Conservation (phyloP, 2,888 invertebrate genomes). For the Empis livida region DNA sequence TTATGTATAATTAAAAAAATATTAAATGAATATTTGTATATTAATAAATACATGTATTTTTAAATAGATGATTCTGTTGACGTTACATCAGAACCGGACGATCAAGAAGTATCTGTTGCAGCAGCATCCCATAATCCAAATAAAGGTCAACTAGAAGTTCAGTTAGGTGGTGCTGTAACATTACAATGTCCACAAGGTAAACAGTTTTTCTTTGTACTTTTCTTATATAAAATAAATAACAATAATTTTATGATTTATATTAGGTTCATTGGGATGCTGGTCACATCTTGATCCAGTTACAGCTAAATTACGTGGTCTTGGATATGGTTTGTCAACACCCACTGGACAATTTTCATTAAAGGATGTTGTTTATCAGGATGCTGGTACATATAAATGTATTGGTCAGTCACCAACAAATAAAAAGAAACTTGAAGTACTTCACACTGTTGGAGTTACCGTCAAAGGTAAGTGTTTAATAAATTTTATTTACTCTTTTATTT, state of each 20-base stretch:
- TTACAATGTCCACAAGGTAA: constrained; percentile 70
- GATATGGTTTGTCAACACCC: constrained; percentile 40
- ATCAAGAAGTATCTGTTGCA: constrained; percentile 43
- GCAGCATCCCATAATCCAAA: constrained; percentile 38
- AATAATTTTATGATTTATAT: background rate
- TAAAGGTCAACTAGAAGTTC: constrained; percentile 62
- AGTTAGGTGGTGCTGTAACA: constrained; percentile 75
- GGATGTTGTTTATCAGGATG: constrained; percentile 62
- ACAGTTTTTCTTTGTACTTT: background rate
- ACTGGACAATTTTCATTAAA: constrained; percentile 52
- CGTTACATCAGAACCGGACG: constrained; percentile 46
- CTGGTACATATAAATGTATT: constrained; percentile 62
- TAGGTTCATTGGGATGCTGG: constrained; percentile 51
- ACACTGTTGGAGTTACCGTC: constrained; percentile 41
- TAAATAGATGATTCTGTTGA: constrained; percentile 39
- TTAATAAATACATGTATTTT: constrained; percentile 6
- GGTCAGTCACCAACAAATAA: constrained; percentile 37
- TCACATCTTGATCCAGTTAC: constrained; percentile 42
- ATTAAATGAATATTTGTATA: no score
- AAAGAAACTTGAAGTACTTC: constrained; percentile 41
- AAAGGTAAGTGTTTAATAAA: constrained; percentile 37
- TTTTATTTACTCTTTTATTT: no score
- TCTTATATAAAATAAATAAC: no score
- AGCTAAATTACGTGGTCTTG: constrained; percentile 41
- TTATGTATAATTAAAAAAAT: no score